Percentiles rank a stretch among this genome's conserved stretches.
Conservation (phyloP, 2,888 invertebrate species). For the Troilus luridus region DNA sequence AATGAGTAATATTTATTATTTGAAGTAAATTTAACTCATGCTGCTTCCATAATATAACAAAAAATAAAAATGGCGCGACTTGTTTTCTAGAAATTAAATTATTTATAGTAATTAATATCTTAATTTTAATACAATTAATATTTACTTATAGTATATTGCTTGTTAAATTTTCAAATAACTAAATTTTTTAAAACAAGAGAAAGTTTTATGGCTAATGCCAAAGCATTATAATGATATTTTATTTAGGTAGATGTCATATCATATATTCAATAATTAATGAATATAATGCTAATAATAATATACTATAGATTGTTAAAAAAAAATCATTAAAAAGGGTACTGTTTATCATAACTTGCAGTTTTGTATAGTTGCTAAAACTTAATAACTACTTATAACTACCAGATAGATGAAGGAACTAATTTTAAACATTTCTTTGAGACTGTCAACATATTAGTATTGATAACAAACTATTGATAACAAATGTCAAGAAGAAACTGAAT, state of each 20-base stretch:
- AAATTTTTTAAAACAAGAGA: background rate
- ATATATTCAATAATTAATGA: no score
- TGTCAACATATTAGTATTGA: background rate
- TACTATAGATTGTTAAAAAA: background rate
- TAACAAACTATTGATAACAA: background rate
- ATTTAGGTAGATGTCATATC: background rate
- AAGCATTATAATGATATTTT: background rate
- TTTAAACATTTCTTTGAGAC: background rate
- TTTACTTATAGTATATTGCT: no score
- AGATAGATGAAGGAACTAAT: background rate
- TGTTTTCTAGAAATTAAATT: background rate
- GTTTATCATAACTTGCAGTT: background rate
- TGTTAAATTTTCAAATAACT: background rate
- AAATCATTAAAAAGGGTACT: background rate
- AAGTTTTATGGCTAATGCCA: background rate
- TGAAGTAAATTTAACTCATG: background rate
- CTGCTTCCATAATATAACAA: background rate
- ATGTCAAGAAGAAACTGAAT: background rate
- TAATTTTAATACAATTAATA: background rate
- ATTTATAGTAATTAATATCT: background rate
- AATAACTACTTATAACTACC: background rate
- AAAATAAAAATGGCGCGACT: background rate
- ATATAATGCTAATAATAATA: background rate
- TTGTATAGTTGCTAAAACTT: no score
- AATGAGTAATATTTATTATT: background rate